These are phyloP conservation scores for Hirudo medicinalis DNA, from an alignment of 1,140 invertebrate species.

Conservation along the genomic window DNA sequence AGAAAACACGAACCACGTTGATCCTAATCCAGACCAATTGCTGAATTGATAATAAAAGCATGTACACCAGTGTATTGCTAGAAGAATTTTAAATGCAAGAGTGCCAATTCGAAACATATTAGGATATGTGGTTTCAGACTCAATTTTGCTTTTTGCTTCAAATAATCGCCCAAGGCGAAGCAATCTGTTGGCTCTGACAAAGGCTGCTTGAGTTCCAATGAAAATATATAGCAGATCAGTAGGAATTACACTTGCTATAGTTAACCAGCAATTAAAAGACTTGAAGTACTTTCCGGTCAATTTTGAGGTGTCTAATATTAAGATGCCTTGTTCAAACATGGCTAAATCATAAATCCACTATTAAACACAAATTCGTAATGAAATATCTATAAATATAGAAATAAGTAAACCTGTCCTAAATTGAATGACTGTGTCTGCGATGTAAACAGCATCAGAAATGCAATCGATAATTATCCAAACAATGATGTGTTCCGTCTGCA, in stretches of 20 bases:
- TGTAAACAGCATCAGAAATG: slow-evolving; percentile 69
- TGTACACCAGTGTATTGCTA: slow-evolving; percentile 92
- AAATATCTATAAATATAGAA: not conserved
- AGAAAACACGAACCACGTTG: slow-evolving; percentile 68
- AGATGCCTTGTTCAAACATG: slow-evolving; percentile 71
- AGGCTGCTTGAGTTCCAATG: slow-evolving; percentile 30
- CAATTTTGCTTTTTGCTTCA: slow-evolving; percentile 84
- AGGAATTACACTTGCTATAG: slow-evolving; percentile 68
- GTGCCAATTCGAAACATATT: slow-evolving; percentile 51
- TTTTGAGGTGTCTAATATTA: slow-evolving; percentile 66
- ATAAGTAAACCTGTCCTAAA: slow-evolving; percentile 65
- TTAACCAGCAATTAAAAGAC: slow-evolving; percentile 49
- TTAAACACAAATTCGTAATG: not conserved
- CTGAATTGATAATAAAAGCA: slow-evolving; percentile 88
- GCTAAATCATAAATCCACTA: slow-evolving; percentile 27
- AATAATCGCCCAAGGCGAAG: slow-evolving; percentile 63
- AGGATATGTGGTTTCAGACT: slow-evolving; percentile 80
- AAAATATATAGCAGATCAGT: slow-evolving; percentile 68
- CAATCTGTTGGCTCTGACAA: slow-evolving; percentile 68
- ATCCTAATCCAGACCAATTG: slow-evolving; percentile 70
- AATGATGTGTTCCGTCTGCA: slow-evolving; percentile 57
- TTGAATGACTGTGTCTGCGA: slow-evolving; percentile 70
- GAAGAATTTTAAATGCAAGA: slow-evolving; percentile 67
- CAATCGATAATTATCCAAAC: slow-evolving; percentile 69
- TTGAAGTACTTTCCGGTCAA: slow-evolving; percentile 64